Base-by-base conservation (phyloP, 2,888 invertebrate genomes). In the Phoenoteleia sp. region DNA sequence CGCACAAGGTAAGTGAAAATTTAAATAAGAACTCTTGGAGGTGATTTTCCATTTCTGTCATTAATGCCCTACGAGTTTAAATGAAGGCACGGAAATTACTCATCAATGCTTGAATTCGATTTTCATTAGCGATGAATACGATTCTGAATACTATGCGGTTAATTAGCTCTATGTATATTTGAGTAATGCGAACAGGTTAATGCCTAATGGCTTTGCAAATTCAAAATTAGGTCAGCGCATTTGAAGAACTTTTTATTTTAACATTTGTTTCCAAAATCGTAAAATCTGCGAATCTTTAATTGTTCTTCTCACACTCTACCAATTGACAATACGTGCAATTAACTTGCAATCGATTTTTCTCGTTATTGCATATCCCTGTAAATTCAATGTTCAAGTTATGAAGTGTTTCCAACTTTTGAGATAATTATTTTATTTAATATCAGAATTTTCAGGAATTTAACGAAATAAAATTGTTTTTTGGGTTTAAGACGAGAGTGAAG, bases 401-500 rank as follows among this genome's bases (percentile, higher is more conserved):
- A n/a, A n/a, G n/a, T n/a, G n/a, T n/a, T n/a, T n/a, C n/a, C n/a
- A n/a, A n/a, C n/a, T n/a, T n/a, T n/a, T n/a, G n/a, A n/a, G n/a
- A n/a, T n/a, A n/a, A n/a, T n/a, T n/a, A 42, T 62, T 42, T 13
- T 45, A 15, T 47, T 29, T n/a, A n/a, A n/a, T n/a, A n/a, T n/a
- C n/a, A n/a, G n/a, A n/a, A n/a, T n/a, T n/a, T n/a, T n/a, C n/a
- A n/a, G n/a, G n/a, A n/a, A n/a, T n/a, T n/a, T n/a, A n/a, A n/a
- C n/a, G n/a, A n/a, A n/a, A n/a, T n/a, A n/a, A n/a, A n/a, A n/a
- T n/a, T 36, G 3, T 60, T 62, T 62, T 62, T 27, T n/a, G n/a
- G n/a, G 27, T 71, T 87, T 11, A 82, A 94, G 94, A 95, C 95
- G 54, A 95, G 95, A 80, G 93, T 94, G 67, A 96, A 96, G 92